Base-by-base conservation (phyloP, 2,888 invertebrate species). In the Patella ulyssiponensis region DNA sequence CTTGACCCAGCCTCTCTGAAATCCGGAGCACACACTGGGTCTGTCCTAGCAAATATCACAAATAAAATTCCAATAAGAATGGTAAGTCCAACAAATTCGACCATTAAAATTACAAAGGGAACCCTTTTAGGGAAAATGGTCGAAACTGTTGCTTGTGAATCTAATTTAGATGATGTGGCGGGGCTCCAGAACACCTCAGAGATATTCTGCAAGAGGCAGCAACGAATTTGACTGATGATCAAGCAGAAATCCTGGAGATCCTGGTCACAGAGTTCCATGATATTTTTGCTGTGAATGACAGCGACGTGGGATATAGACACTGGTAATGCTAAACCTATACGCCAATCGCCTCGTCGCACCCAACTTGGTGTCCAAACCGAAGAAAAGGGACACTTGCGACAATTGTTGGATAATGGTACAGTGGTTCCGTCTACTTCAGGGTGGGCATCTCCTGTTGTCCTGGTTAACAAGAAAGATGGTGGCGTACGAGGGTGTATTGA, bases 361-460 rank as follows among this genome's bases (percentile, higher is more conserved):
- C 80, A 81, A 17, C 17, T 79, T 14, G 76, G 79, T 14, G 79
- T 81, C 71, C 77, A 82, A 71, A 14, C 71, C 5, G 80, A 81
- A 58, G 78, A 76, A 69, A 27, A 75, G 27, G 20, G 71, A 69
- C 76, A 79, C 51, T 15, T 82, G 14, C 20, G 71, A 11, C 53
- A 75, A 71, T 78, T 81, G 79, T n/a, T 79, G 15, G 27, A 76
- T 23, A 69, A 74, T 27, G 75, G 74, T 51, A 74, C 76, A 3
- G 77, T 81, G 14, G 72, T 73, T 27, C 76, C 76, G 15, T 78
- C 79, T 5, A 54, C 54, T n/a, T 80, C 78, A 27, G 81, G 69
- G 7, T 80, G 76, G 74, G 75, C 76, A 15, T 53, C 76, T 11
- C 44, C 78, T 14, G 74, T 75, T 23, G 81, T 78, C 20, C 71